Evolutionary conservation across 1,140 invertebrate genomes (phyloP).

Genomic region (Drosophila grimshawi): DNA sequence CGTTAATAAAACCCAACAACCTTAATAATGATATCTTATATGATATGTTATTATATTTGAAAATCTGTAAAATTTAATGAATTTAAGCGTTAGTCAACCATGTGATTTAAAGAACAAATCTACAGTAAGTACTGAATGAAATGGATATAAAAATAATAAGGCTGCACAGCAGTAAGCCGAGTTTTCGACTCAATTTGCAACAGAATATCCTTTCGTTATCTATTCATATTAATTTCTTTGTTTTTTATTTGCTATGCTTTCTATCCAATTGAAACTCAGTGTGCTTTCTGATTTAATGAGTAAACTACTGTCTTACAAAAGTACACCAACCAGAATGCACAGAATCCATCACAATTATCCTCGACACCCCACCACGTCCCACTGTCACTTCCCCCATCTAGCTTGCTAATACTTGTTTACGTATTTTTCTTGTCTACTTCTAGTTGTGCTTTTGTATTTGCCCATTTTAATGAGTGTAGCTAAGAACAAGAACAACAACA

Average conservation of each 20-base stretch:
- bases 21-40: no score
- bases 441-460: slow-evolving; percentile 82
- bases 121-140: no score
- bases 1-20: no score
- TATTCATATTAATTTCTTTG: slow-evolving; percentile 11
- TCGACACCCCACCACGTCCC: not conserved
- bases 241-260: not conserved
- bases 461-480: slow-evolving; percentile 81
- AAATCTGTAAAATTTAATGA: no score
- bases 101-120: no score
- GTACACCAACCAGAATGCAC: slow-evolving; percentile 1
- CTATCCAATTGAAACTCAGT: slow-evolving; percentile 6
- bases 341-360: not conserved
- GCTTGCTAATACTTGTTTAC: slow-evolving; percentile 79
- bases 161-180: not conserved
- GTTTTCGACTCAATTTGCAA: slow-evolving; percentile 44
- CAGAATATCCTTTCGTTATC: slow-evolving; percentile 1
- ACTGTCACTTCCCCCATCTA: slow-evolving; percentile 33
- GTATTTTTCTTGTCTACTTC: slow-evolving; percentile 80
- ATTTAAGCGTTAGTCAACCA: no score
- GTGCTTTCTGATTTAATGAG: slow-evolving; percentile 13
- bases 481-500: slow-evolving; percentile 52
- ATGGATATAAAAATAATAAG: no score
- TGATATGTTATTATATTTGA: no score
- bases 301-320: not conserved